phyloP scores from a whole-genome alignment of 1,140 invertebrate species.

The Andricus grossulariae region DNA sequence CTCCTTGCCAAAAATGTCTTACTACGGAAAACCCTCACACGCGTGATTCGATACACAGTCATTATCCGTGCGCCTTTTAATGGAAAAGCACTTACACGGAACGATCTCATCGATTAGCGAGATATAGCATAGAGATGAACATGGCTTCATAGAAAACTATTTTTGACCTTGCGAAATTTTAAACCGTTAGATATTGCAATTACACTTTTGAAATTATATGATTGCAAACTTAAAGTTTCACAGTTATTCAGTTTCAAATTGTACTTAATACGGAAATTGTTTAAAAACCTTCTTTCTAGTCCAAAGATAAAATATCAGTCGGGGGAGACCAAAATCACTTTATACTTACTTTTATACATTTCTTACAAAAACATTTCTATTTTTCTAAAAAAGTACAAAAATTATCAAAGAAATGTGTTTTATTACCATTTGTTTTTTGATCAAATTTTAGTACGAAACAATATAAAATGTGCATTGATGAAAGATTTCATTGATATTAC shows the following conservation, averaged over 20 bases:
- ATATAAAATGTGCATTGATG: not conserved
- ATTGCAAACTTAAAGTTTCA: too few relatives aligned
- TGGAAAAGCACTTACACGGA: conserved; percentile 27
- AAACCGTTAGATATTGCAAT: not conserved
- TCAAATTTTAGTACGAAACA: not conserved
- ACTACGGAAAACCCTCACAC: not conserved
- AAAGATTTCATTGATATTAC: not conserved
- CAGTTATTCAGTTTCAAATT: too few relatives aligned
- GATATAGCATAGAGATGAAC: conserved; percentile 4
- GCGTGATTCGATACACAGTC: not conserved
- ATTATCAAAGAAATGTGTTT: too few relatives aligned
- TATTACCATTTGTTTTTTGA: too few relatives aligned
- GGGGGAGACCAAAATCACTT: too few relatives aligned
- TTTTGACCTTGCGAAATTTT: not conserved
- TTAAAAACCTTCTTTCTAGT: too few relatives aligned
- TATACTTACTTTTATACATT: too few relatives aligned
- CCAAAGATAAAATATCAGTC: too few relatives aligned
- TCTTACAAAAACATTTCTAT: too few relatives aligned
- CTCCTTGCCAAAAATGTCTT: conserved; percentile 13
- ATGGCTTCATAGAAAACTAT: conserved; percentile 25
- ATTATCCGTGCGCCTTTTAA: not conserved
- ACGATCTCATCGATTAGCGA: conserved; percentile 4
- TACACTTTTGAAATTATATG: not conserved
- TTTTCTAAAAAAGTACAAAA: too few relatives aligned
- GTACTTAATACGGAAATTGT: too few relatives aligned